Evolutionary conservation across 1,140 invertebrate species (phyloP).

Genomic region (Microplitis demolitor): DNA sequence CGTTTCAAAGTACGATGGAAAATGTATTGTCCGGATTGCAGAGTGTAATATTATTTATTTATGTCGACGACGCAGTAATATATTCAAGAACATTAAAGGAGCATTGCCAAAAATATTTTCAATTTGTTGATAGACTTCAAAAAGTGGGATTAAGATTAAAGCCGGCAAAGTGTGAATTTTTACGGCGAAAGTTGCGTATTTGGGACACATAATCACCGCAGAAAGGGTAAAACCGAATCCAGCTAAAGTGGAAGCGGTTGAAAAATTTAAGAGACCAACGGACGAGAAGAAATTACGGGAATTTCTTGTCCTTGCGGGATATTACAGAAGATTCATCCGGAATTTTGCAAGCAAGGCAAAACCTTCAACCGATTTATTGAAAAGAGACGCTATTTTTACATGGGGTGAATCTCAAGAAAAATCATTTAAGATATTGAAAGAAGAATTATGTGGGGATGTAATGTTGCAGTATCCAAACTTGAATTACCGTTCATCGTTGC

Average conservation of each 20-base stretch:
- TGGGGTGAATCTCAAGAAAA: background rate
- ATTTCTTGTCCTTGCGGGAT: constrained; percentile 1
- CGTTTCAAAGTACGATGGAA: background rate
- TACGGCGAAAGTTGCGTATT: background rate
- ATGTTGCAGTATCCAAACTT: constrained; percentile 38
- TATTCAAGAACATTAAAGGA: background rate
- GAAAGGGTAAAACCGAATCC: background rate
- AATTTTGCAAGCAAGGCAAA: constrained; percentile 7
- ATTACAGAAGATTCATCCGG: constrained; percentile 7
- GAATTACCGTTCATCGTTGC: constrained; percentile 34
- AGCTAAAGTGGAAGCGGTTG: background rate
- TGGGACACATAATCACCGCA: background rate
- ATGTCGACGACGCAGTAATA: constrained; percentile 1
- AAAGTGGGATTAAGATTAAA: background rate
- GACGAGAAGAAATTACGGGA: background rate
- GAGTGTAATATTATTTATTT: background rate
- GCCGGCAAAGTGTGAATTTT: constrained; percentile 6
- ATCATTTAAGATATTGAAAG: background rate
- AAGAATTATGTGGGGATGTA: constrained; percentile 23
- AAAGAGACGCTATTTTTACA: background rate
- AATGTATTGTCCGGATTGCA: background rate
- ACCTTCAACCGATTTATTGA: background rate
- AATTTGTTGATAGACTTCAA: background rate
- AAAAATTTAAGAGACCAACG: background rate
- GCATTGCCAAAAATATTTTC: background rate